Evolutionary conservation across 2,797 vertebrate genomes (phyloP).

Genomic region (Siniperca obscura): DNA sequence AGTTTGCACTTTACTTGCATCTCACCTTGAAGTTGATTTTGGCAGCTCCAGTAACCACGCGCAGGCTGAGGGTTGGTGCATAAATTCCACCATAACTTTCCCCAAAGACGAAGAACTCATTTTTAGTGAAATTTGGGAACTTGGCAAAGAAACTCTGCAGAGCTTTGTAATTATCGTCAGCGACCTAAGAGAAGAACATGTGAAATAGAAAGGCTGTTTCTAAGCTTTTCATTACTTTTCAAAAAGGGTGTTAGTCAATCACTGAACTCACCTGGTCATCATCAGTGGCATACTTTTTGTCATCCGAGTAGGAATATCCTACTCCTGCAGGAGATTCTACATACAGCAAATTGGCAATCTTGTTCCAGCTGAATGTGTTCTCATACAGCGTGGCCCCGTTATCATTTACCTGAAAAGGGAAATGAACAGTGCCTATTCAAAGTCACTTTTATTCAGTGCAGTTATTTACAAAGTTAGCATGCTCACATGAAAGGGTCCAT

Average conservation of each 20-base stretch:
- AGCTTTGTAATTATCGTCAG: conserved; percentile 84
- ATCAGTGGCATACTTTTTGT: conserved; percentile 78
- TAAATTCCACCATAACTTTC: conserved; percentile 88
- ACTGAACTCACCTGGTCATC: conserved; percentile 79
- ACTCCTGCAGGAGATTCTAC: conserved; percentile 87
- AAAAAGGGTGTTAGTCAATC: neutral
- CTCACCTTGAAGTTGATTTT: conserved; percentile 85
- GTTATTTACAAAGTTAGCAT: neutral
- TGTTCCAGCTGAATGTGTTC: conserved; percentile 87
- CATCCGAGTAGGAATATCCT: conserved; percentile 86
- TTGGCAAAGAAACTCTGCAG: conserved; percentile 85
- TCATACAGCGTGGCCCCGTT: conserved; percentile 82
- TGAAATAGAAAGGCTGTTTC: neutral
- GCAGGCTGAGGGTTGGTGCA: conserved; percentile 82
- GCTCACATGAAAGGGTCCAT: conserved; percentile 86
- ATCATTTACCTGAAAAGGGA: conserved; percentile 77
- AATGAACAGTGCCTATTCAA: neutral
- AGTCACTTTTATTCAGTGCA: neutral
- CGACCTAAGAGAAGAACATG: conserved; percentile 73
- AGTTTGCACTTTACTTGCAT: neutral
- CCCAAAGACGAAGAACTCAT: conserved; percentile 86
- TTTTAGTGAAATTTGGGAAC: conserved; percentile 83
- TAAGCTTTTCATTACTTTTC: neutral
- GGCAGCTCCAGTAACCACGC: conserved; percentile 70
- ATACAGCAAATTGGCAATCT: conserved; percentile 84